These are phyloP conservation scores for Marasmarcha lunaedactyla DNA, from an alignment of 2,888 invertebrate species.

Conservation along the genomic window DNA sequence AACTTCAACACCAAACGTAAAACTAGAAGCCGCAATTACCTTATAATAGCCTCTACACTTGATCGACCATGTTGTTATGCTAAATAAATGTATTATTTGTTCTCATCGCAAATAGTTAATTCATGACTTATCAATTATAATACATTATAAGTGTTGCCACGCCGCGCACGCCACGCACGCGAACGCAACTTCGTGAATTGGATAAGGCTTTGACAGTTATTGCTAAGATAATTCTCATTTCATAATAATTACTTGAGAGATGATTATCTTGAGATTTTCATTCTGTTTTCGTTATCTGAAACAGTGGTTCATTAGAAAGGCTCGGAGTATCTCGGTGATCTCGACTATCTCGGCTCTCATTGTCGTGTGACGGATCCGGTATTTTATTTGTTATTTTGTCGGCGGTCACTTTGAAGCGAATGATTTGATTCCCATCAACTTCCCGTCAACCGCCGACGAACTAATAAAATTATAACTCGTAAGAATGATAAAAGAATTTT, in stretches of 20 bases:
- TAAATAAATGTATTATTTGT: too few relatives aligned
- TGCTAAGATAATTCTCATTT: neutral
- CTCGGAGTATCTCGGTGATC: constrained; percentile 28
- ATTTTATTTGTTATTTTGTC: constrained; percentile 30
- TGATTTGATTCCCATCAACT: constrained; percentile 2
- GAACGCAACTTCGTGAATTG: too few relatives aligned
- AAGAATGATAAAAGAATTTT: neutral
- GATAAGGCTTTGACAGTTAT: neutral
- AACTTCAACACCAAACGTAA: neutral
- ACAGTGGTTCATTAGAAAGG: constrained; percentile 22
- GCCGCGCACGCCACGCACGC: too few relatives aligned
- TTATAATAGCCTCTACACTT: neutral
- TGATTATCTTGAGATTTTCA: constrained; percentile 24
- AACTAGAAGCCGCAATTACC: neutral
- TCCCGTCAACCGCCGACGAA: neutral
- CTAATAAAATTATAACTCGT: neutral
- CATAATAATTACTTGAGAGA: neutral
- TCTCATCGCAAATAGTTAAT: too few relatives aligned
- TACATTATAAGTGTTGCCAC: too few relatives aligned
- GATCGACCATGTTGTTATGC: too few relatives aligned
- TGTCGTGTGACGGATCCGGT: constrained; percentile 40
- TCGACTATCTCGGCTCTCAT: constrained; percentile 26
- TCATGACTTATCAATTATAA: too few relatives aligned
- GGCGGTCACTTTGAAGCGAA: constrained; percentile 10
- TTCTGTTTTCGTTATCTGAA: constrained; percentile 15